A percentile compares a stretch with the other conserved stretches of the same genome.
Evolutionary conservation across 2,888 invertebrate genomes (phyloP).

Genomic region (Catocala sponsa): DNA sequence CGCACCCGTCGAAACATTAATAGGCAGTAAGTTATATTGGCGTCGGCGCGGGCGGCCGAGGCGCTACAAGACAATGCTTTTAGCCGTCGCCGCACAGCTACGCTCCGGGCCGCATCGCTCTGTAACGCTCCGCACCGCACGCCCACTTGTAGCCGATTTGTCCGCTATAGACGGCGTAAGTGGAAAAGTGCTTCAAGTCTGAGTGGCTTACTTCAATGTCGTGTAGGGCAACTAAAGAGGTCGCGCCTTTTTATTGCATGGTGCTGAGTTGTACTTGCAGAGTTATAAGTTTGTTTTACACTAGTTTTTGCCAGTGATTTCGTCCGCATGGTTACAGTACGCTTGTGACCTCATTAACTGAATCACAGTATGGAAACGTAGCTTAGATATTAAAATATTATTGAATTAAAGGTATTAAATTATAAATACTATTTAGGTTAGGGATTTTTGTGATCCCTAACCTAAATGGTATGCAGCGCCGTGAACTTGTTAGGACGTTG

Average conservation of each 20-base stretch:
- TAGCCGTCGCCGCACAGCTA: constrained; percentile 51
- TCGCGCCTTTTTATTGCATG: constrained; percentile 8
- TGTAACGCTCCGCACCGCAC: constrained; percentile 13
- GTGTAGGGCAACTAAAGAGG: constrained; percentile 24
- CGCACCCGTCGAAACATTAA: constrained; percentile 25
- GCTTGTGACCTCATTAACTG: too few species aligned
- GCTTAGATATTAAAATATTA: too few species aligned
- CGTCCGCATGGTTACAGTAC: too few species aligned
- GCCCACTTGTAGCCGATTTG: constrained; percentile 59
- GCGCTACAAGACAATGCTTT: constrained; percentile 72
- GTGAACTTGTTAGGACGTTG: too few species aligned
- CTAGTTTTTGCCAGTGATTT: too few species aligned
- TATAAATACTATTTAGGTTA: too few species aligned
- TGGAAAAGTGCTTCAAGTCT: constrained; percentile 52
- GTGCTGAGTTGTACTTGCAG: constrained; percentile 1
- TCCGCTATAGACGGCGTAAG: constrained; percentile 50
- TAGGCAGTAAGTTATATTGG: constrained; percentile 42
- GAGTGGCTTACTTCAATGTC: constrained; percentile 42
- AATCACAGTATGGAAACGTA: too few species aligned
- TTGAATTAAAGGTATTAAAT: too few species aligned
- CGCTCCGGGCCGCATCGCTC: constrained; percentile 7
- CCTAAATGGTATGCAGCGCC: too few species aligned
- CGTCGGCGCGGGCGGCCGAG: constrained; percentile 33
- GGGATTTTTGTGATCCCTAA: too few species aligned
- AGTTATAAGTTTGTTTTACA: background rate